Evolutionary conservation across 1,140 invertebrate species (phyloP).

Genomic region (Bathynomus jamesi): DNA sequence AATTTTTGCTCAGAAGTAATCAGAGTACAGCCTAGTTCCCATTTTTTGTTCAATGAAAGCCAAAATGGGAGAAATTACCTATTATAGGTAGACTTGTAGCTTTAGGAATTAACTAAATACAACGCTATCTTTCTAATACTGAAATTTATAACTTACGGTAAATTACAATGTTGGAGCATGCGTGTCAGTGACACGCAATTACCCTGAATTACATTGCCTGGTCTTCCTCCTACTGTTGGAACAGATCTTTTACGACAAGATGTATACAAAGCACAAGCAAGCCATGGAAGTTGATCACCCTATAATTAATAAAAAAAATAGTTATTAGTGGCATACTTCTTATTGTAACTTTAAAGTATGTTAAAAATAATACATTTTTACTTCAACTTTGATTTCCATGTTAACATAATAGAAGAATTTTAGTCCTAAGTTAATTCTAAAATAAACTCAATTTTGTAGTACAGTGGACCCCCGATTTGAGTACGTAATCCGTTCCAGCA

Average conservation of each 20-base stretch:
- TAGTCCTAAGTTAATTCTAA: too few species aligned
- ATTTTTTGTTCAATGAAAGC: too few species aligned
- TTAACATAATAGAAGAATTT: too few species aligned
- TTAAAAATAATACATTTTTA: background rate
- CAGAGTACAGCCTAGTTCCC: too few species aligned
- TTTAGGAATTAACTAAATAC: too few species aligned
- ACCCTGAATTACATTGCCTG: constrained; percentile 63
- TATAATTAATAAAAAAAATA: constrained; percentile 44
- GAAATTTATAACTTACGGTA: constrained; percentile 66
- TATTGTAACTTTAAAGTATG: background rate
- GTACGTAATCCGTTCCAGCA: too few species aligned
- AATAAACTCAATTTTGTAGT: too few species aligned
- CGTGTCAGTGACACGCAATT: constrained; percentile 87
- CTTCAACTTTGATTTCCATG: background rate
- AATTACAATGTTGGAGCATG: constrained; percentile 74
- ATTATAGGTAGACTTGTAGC: too few species aligned
- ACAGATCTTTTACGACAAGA: constrained; percentile 72
- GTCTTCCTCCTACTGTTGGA: constrained; percentile 64
- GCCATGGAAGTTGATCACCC: constrained; percentile 88
- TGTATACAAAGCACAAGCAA: constrained; percentile 87
- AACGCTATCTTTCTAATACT: too few species aligned
- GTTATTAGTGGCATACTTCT: constrained; percentile 35
- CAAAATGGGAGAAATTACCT: too few species aligned
- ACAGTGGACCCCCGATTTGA: too few species aligned
- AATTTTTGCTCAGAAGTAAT: too few species aligned